Percentiles rank a stretch among this genome's conserved stretches.
phyloP scores from a whole-genome alignment of 2,797 vertebrate species.

The Aeoliscus strigatus region DNA sequence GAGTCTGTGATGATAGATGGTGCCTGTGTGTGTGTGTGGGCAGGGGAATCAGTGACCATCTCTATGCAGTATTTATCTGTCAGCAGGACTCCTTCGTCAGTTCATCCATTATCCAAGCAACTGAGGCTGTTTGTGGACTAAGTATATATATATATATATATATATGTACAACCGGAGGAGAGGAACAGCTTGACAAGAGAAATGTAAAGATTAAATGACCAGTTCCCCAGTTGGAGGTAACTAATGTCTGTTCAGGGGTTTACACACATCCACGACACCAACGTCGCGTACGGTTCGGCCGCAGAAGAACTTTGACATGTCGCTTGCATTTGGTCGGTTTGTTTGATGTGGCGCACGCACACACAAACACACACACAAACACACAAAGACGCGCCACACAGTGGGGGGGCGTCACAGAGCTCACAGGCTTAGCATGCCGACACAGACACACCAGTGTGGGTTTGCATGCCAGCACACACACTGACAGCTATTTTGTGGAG shows the following conservation, averaged over 20 bases:
- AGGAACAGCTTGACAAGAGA: constrained; percentile 34
- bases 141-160: constrained; percentile 36
- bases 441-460: constrained; percentile 27
- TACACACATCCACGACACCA: constrained; percentile 6
- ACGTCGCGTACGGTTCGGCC: constrained; percentile 22
- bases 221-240: constrained; percentile 58
- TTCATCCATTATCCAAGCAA: constrained; percentile 33
- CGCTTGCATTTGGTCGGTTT: constrained; percentile 41
- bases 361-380: constrained; percentile 9
- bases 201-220: constrained; percentile 48
- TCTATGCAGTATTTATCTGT: constrained; percentile 41
- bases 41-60: constrained; percentile 29
- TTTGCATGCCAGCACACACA: constrained; percentile 17
- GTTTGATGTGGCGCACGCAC: constrained; percentile 29
- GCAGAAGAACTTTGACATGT: constrained; percentile 39
- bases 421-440: constrained; percentile 46
- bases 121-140: constrained; percentile 33
- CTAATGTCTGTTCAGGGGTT: constrained; percentile 43
- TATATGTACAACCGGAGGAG: constrained; percentile 37
- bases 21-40: constrained; percentile 22
- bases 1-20: constrained; percentile 52
- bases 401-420: constrained; percentile 42
- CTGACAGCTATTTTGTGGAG: constrained; percentile 55
- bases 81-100: constrained; percentile 38
- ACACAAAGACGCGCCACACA: constrained; percentile 18